Evolutionary conservation across 2,797 vertebrate genomes (phyloP).

Genomic region (Mareca penelope): DNA sequence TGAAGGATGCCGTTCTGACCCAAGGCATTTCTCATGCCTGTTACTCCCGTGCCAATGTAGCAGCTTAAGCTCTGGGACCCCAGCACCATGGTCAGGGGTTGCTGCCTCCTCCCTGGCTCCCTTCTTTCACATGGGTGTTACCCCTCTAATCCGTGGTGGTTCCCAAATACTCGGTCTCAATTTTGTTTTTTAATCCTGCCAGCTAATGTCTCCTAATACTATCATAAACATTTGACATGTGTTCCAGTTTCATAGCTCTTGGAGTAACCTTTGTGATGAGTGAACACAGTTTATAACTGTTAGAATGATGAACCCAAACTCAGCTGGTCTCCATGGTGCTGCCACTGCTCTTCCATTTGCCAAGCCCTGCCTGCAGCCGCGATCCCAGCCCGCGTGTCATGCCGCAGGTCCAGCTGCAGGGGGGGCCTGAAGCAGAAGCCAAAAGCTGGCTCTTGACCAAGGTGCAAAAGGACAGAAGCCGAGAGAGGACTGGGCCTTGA

Average conservation of each 20-base stretch:
- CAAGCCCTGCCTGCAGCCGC: not conserved
- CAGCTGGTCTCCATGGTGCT: not conserved
- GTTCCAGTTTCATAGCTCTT: not conserved
- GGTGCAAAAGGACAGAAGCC: not conserved
- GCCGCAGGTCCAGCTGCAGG: not conserved
- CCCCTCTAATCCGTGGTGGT: not conserved
- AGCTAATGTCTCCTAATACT: not conserved
- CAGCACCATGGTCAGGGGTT: too few relatives aligned
- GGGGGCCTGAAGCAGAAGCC: slow-evolving; percentile 27
- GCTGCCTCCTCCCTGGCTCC: not conserved
- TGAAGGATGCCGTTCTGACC: too few relatives aligned
- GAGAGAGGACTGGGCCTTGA: not conserved
- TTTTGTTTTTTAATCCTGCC: not conserved
- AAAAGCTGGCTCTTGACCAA: not conserved
- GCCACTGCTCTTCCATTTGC: not conserved
- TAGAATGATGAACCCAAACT: not conserved
- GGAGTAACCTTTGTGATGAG: not conserved
- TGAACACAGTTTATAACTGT: not conserved
- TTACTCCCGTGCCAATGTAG: too few relatives aligned
- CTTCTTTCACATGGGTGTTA: not conserved
- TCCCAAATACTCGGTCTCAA: not conserved
- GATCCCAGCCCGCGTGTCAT: slow-evolving; percentile 15
- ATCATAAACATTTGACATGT: not conserved
- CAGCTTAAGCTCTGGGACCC: too few relatives aligned
- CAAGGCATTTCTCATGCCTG: too few relatives aligned